Evolutionary conservation across 1,140 invertebrate species (phyloP).

Genomic region (Drosophila sproati): DNA sequence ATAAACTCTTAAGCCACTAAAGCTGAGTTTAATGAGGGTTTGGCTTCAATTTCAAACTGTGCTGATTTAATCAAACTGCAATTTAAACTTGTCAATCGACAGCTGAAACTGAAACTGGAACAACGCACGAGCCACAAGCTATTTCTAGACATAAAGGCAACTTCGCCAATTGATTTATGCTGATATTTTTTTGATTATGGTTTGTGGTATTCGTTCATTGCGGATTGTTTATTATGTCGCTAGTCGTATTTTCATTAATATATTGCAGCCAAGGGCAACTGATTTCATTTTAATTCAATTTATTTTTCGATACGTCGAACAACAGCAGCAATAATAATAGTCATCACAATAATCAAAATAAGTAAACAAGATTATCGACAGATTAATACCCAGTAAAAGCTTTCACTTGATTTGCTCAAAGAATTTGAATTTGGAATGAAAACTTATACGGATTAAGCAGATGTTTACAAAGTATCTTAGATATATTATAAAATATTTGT

Average conservation of each 20-base stretch:
- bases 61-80: constrained; percentile 56
- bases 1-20: constrained; percentile 65
- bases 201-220: constrained; percentile 23
- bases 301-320: constrained; percentile 59
- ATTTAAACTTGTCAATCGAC: constrained; percentile 41
- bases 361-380: not conserved
- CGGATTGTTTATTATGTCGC: constrained; percentile 43
- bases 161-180: constrained; percentile 60
- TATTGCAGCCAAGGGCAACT: constrained; percentile 72
- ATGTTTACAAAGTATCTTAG: no score
- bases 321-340: constrained; percentile 23
- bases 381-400: not conserved
- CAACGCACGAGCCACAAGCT: not conserved
- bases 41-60: constrained; percentile 54
- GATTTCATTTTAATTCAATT: constrained; percentile 82
- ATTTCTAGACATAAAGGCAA: constrained; percentile 31
- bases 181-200: constrained; percentile 56
- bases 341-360: constrained; percentile 26
- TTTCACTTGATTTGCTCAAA: not conserved
- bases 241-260: constrained; percentile 68
- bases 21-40: constrained; percentile 43
- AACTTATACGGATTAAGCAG: not conserved
- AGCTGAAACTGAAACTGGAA: not conserved
- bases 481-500: not conserved
- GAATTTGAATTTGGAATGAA: not conserved